These are phyloP conservation scores for Crocodylus rhombifer DNA, from an alignment of 2,797 vertebrate genomes.

Conservation along the genomic window DNA sequence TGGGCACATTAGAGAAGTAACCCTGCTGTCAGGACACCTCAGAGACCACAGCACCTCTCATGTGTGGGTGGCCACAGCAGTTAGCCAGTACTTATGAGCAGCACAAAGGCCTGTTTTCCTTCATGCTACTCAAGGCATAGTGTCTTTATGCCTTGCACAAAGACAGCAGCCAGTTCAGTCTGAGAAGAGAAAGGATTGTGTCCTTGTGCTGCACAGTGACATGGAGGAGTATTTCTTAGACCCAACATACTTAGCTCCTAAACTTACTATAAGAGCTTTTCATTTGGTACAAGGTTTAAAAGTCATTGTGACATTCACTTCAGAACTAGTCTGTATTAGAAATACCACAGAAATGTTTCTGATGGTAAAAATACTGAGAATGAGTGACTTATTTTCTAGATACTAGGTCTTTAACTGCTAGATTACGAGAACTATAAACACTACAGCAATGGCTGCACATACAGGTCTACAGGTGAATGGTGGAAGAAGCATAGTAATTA, in stretches of 20 bases:
- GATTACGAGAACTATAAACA: background rate
- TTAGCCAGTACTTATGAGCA: background rate
- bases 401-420: background rate
- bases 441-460: background rate
- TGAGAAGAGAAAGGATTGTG: background rate
- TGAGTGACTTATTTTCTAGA: background rate
- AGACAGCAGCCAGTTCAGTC: background rate
- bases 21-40: rapidly evolving
- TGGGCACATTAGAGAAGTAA: background rate
- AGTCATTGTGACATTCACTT: background rate
- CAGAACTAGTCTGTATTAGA: background rate
- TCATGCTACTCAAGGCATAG: background rate
- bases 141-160: background rate
- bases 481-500: background rate
- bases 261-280: background rate
- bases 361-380: background rate
- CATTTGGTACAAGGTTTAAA: background rate
- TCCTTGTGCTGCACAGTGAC: background rate
- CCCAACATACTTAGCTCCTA: background rate
- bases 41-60: background rate
- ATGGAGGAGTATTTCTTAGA: background rate
- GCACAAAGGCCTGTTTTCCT: background rate
- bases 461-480: background rate
- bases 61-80: background rate
- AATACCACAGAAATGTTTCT: background rate